Percentiles rank a stretch among this genome's conserved stretches.
These are phyloP conservation scores for Pachypanchax playfairii DNA, from an alignment of 2,113 vertebrate species.

Conservation along the genomic window DNA sequence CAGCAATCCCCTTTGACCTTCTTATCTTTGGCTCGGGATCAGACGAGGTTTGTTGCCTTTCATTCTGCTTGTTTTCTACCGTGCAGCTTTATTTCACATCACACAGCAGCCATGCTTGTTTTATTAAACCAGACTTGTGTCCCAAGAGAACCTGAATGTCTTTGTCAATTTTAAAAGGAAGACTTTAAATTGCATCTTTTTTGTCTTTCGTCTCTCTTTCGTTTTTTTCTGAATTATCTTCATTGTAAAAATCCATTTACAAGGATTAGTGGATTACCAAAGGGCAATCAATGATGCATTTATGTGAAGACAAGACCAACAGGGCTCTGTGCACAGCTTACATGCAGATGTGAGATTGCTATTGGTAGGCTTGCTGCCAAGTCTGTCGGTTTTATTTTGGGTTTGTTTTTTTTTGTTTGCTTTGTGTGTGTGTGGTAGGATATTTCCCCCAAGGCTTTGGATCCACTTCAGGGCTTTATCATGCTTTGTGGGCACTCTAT, in stretches of 20 bases:
- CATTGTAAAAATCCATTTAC: slow-evolving; percentile 81
- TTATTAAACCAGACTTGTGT: slow-evolving; percentile 58
- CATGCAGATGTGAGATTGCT: slow-evolving; percentile 67
- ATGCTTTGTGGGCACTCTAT: slow-evolving; percentile 75
- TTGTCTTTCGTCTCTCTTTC: slow-evolving; percentile 15
- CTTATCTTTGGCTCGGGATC: slow-evolving; percentile 99
- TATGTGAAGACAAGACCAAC: slow-evolving; percentile 69
- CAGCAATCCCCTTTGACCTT: slow-evolving; percentile 99
- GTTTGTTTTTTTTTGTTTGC: not conserved
- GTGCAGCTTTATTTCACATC: slow-evolving; percentile 40
- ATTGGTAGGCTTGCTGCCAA: slow-evolving; percentile 66
- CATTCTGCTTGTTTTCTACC: slow-evolving; percentile 25
- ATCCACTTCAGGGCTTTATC: slow-evolving; percentile 73
- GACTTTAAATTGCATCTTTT: slow-evolving; percentile 76
- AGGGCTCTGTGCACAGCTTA: slow-evolving; percentile 70
- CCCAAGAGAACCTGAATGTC: slow-evolving; percentile 54
- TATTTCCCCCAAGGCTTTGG: slow-evolving; percentile 69
- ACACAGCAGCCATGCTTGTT: slow-evolving; percentile 10
- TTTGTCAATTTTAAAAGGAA: slow-evolving; percentile 69
- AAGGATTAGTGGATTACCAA: slow-evolving; percentile 81
- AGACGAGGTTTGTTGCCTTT: slow-evolving; percentile 90
- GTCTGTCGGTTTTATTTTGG: slow-evolving; percentile 59
- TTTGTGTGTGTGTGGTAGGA: slow-evolving; percentile 63
- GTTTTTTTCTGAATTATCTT: slow-evolving; percentile 74
- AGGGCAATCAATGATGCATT: slow-evolving; percentile 81